phyloP scores from a whole-genome alignment of 2,888 invertebrate species.

The Leptinotarsa juncta region DNA sequence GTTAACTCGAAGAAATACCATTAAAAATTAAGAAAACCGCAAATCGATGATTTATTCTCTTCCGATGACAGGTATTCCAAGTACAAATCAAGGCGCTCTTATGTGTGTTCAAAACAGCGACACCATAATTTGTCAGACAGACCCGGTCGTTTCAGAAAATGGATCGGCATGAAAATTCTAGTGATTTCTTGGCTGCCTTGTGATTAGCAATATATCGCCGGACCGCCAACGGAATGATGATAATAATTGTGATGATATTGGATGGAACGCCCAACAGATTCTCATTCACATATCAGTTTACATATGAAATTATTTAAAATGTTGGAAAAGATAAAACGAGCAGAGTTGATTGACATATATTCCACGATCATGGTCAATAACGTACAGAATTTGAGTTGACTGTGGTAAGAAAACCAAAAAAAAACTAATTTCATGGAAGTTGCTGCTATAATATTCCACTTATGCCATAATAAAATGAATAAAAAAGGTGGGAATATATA shows the following conservation, averaged over 20 bases:
- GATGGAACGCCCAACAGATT: conserved; percentile 26
- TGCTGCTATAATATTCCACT: too few relatives aligned
- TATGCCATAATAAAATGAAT: too few relatives aligned
- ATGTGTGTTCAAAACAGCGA: conserved; percentile 51
- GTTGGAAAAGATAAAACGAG: too few relatives aligned
- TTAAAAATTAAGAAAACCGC: conserved; percentile 33
- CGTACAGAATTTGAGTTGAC: too few relatives aligned
- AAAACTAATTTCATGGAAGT: too few relatives aligned
- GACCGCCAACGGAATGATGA: conserved; percentile 66
- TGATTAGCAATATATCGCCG: conserved; percentile 68
- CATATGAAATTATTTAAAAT: too few relatives aligned
- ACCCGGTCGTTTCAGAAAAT: conserved; percentile 66
- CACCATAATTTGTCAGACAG: conserved; percentile 66
- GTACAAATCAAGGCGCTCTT: conserved; percentile 28
- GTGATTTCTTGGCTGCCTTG: conserved; percentile 63
- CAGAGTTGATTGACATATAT: too few relatives aligned
- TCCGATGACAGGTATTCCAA: conserved; percentile 31
- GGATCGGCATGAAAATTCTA: conserved; percentile 64
- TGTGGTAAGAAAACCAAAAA: too few relatives aligned
- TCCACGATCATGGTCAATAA: too few relatives aligned
- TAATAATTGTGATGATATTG: conserved; percentile 60
- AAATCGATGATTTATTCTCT: conserved; percentile 34
- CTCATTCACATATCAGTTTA: too few relatives aligned
- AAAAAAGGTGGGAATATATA: too few relatives aligned
- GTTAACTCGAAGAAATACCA: background rate